Evolutionary conservation across 2,113 vertebrate species (phyloP).

Genomic region (Eulacestoma nigropectus): DNA sequence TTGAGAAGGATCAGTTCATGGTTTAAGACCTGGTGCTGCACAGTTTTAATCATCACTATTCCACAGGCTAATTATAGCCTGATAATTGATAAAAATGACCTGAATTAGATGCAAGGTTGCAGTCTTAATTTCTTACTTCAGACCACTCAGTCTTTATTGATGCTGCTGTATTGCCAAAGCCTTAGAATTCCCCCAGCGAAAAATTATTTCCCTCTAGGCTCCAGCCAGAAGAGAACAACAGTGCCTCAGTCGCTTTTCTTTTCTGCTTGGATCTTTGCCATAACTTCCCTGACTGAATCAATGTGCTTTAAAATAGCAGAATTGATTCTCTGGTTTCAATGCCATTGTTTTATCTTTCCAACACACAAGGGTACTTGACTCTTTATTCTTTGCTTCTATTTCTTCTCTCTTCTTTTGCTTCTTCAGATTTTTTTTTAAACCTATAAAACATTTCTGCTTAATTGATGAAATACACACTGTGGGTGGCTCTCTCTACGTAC

Average conservation of each 20-base stretch:
- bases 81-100: constrained; percentile 19
- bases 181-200: neutral
- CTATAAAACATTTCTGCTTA: neutral
- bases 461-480: neutral
- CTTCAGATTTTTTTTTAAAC: neutral
- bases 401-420: neutral
- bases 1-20: neutral
- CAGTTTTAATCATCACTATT: neutral
- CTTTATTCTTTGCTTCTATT: neutral
- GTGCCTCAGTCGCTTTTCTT: neutral
- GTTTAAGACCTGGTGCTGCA: neutral
- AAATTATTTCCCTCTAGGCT: constrained; percentile 36
- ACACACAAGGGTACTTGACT: neutral
- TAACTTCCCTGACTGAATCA: constrained; percentile 41
- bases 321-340: constrained; percentile 57
- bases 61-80: neutral
- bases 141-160: constrained; percentile 7
- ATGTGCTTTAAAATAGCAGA: constrained; percentile 56
- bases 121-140: constrained; percentile 15
- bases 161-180: constrained; percentile 5
- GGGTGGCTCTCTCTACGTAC: neutral
- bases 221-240: constrained; percentile 12
- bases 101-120: constrained; percentile 24
- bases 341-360: constrained; percentile 48
- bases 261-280: constrained; percentile 28